phyloP scores from a whole-genome alignment of 92 coral and sea anemone species.

The Phenganax subtilis region DNA sequence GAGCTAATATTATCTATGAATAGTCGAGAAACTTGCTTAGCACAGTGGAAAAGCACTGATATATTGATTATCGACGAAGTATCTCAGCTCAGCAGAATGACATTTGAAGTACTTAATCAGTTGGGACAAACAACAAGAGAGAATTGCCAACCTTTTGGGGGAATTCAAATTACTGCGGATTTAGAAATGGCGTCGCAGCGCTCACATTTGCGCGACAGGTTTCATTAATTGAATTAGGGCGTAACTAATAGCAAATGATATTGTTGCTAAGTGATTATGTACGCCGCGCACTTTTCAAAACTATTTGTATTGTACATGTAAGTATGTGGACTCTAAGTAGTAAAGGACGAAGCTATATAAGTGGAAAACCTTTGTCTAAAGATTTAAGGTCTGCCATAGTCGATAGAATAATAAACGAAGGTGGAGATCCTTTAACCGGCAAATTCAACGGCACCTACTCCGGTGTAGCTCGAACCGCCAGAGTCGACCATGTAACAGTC shows the following conservation, averaged over 20 bases:
- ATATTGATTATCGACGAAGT: conserved; percentile 55
- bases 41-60: conserved; percentile 51
- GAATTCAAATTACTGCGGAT: conserved; percentile 40
- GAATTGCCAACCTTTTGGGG: conserved; percentile 43
- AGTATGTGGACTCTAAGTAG: no score
- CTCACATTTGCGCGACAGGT: no score
- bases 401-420: neutral
- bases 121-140: conserved; percentile 25
- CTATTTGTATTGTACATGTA: no score
- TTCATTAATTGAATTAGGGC: no score
- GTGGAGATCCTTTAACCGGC: neutral
- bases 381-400: neutral
- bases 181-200: no score
- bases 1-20: conserved; percentile 11
- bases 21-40: conserved; percentile 15
- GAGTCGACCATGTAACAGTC: no score
- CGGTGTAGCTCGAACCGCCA: neutral
- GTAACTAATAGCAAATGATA: no score
- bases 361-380: neutral
- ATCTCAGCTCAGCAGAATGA: conserved; percentile 50
- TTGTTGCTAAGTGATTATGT: no score
- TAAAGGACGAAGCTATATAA: no score
- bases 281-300: no score
- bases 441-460: neutral
- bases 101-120: conserved; percentile 38